These are phyloP conservation scores for Smittia sp. DNA, from an alignment of 2,888 invertebrate genomes.

Conservation along the genomic window DNA sequence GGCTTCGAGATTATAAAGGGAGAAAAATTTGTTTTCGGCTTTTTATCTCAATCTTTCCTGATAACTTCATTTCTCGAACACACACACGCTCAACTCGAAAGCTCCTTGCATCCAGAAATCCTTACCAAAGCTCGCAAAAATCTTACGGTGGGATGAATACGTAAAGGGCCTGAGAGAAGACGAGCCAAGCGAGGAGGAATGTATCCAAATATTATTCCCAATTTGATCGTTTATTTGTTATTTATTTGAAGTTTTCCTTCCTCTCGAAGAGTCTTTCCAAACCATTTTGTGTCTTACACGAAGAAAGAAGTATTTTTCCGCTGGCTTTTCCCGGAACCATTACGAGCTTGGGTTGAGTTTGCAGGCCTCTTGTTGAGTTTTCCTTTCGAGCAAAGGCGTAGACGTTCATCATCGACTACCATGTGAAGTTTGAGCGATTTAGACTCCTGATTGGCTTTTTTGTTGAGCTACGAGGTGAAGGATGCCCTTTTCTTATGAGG, in stretches of 20 bases:
- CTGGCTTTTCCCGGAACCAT: neutral
- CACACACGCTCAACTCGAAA: neutral
- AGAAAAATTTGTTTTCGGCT: slow-evolving; percentile 5
- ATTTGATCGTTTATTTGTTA: slow-evolving; percentile 41
- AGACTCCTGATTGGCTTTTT: neutral
- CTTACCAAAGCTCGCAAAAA: neutral
- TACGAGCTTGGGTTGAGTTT: neutral
- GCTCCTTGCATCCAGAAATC: neutral
- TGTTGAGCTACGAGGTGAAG: neutral
- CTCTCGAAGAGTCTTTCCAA: no score
- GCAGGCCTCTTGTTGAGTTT: neutral
- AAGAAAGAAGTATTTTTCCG: neutral
- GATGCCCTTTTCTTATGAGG: neutral
- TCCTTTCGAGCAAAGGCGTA: no score
- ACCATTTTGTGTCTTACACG: no score
- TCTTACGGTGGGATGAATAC: neutral
- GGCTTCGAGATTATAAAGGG: neutral
- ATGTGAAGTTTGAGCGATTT: neutral
- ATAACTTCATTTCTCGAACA: neutral
- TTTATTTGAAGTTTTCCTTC: slow-evolving; percentile 36
- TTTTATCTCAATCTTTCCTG: slow-evolving; percentile 5
- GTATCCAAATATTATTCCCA: slow-evolving; percentile 40
- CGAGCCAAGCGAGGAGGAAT: no score
- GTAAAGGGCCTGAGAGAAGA: neutral
- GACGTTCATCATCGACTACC: no score